Evolutionary conservation across 2,113 vertebrate genomes (phyloP).

Genomic region (Pachypanchax playfairii): DNA sequence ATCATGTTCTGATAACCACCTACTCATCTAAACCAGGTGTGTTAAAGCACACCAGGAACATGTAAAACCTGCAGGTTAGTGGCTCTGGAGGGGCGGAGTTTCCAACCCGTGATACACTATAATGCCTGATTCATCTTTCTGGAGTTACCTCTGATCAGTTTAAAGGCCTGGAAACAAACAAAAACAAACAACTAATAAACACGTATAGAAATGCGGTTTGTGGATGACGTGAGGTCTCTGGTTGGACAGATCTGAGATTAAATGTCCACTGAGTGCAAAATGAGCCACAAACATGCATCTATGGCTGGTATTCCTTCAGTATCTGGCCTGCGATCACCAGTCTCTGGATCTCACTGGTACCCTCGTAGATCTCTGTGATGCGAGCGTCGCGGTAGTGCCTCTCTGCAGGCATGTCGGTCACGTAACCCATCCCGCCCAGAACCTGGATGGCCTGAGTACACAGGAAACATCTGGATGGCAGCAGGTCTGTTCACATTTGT

Average conservation of each 20-base stretch:
- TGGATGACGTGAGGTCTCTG: neutral
- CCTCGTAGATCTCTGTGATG: constrained; percentile 98
- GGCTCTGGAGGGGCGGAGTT: too few species aligned
- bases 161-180: neutral
- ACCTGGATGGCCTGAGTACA: constrained; percentile 89
- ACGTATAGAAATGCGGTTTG: neutral
- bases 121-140: neutral
- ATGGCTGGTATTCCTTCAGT: constrained; percentile 88
- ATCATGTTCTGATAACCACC: too few species aligned
- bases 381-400: constrained; percentile 95
- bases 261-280: neutral
- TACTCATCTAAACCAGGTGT: too few species aligned
- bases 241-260: neutral
- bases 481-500: fast-evolving
- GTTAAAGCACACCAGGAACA: too few species aligned
- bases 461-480: fast-evolving
- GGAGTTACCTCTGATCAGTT: neutral
- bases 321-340: constrained; percentile 91
- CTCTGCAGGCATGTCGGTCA: constrained; percentile 95
- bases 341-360: constrained; percentile 98
- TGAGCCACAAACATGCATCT: constrained; percentile 1
- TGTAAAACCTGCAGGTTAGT: too few species aligned
- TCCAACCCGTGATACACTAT: too few species aligned
- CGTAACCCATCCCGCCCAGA: constrained; percentile 95
- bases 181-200: too few species aligned